Base-by-base conservation (phyloP, 2,797 vertebrate genomes). In the Pseudomugil gertrudae region DNA sequence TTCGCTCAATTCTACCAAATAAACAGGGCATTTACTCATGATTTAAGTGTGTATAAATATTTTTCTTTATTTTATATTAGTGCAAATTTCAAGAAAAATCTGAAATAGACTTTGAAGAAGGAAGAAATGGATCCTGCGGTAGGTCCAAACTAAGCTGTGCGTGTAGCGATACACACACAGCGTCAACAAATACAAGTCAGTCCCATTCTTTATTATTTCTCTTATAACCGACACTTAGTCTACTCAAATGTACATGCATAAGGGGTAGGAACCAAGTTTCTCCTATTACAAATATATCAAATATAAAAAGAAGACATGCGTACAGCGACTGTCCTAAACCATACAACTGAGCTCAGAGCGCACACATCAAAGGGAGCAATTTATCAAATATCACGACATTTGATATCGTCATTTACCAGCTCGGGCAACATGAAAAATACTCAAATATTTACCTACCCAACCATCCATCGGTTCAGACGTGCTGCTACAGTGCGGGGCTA, bases 371-470 rank as follows among this genome's bases (percentile, higher is more conserved):
- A 95, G 93, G 93, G 90, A 91, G 92, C 95, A 93, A 98, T 98
- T 96, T 92, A 95, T 98, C 96, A 98, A 92, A 92, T 90, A 90
- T 93, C 92, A 96, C 95, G 76, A 89, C 87, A 89, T 85, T 86
- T 86, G 95, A 95, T 94, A 94, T 94, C 92, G 95, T 96, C 94
- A 95, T 96, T 95, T 94, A 94, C 86, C 94, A 94, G 93, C 94
- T 89, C 90, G 68, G 81, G 84, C 91, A 93, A 94, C 94, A 95
- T 94, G 93, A 95, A 87, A 86, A 95, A 91, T 79, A 94, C 91
- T 92, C 93, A 96, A 96, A 96, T 95, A 91, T 95, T 95, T 98
- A 99, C 97, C 92, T 98, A 97, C 96, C 95, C 89, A 83, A 90
- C 92, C 91, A 92, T 94, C 94, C 94, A 94, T 94, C 94, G 95